Evolutionary conservation across 1,140 invertebrate genomes (phyloP), one percentile per base, ranked within the genome.

Genomic region (Drepana arcuata): DNA sequence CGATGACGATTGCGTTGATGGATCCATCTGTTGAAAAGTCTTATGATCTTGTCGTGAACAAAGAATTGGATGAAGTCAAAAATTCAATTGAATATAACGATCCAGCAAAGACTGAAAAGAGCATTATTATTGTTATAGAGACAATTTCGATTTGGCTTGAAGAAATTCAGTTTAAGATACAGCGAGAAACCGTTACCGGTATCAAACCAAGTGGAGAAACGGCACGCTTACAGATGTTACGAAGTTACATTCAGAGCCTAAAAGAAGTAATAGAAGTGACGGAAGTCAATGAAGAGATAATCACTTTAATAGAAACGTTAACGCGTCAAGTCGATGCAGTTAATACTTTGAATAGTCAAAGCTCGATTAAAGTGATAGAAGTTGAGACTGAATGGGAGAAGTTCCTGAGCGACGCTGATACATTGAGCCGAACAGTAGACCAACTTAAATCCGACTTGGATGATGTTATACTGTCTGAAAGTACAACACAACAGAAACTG

Each of bases 61-160:
- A 88, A 45, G 75, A 90, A 56, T 62, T 94, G 10, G 64, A 83
- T 14, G 75, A 85, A 13, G 63, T 94, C n/a, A 86, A 86, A 50
- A 71, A 82, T 40, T 90, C 91, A 13, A 73, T 91, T 2, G 69
- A 87, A 29, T 85, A 77, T 15, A 85, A 88, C n/a, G 88, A 95
- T 64, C 73, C 77, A 4, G 64, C 80, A 1, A 54, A 87, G 1
- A 86, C 91, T 25, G 90, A 93, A 68, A 88, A 88, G 53, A 90
- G 86, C 27, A 83, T 93, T 3, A 87, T 93, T 6, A 88, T 88
- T 10, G 88, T 93, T 1, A 88, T 94, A 14, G 90, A 93, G 67
- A 92, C 88, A 0, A 90, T 95, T 3, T 91, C 91, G 0, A 89
- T 88, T 12, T 94, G 92, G 91, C 62, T 95, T 21, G 91, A 94